A percentile compares a stretch with the other conserved stretches of the same genome.
phyloP scores from a whole-genome alignment of 2,888 invertebrate genomes.

The Acleris cristana region DNA sequence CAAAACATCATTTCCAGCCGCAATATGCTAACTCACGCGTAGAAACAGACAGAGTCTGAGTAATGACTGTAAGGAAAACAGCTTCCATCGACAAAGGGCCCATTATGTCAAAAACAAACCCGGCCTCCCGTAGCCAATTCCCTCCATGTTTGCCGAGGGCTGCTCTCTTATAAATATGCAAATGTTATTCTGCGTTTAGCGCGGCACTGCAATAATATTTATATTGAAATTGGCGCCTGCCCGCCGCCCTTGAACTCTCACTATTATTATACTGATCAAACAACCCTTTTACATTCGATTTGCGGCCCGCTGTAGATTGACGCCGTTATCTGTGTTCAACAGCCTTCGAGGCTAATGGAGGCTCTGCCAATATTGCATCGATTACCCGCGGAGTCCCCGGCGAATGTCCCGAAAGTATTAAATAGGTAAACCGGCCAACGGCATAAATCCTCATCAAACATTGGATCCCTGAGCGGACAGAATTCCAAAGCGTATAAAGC shows the following conservation, averaged over 20 bases:
- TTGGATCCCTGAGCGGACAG: slow-evolving; percentile 34
- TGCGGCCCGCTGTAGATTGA: slow-evolving; percentile 49
- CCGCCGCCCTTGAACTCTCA: slow-evolving; percentile 70
- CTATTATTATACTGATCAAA: slow-evolving; percentile 71
- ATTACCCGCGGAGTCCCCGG: slow-evolving; percentile 25
- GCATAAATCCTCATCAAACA: slow-evolving; percentile 38
- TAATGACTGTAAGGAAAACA: slow-evolving; percentile 63
- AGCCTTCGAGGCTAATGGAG: slow-evolving; percentile 53
- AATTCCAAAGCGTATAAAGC: slow-evolving; percentile 34
- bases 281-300: slow-evolving; percentile 67
- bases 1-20: slow-evolving; percentile 42
- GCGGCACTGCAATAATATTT: slow-evolving; percentile 78
- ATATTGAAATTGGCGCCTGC: slow-evolving; percentile 72
- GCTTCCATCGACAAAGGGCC: slow-evolving; percentile 66
- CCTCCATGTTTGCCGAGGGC: slow-evolving; percentile 76
- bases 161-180: slow-evolving; percentile 81
- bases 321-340: slow-evolving; percentile 60
- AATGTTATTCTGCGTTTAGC: slow-evolving; percentile 78
- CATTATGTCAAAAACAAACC: slow-evolving; percentile 78
- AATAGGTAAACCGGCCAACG: slow-evolving; percentile 32
- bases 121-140: slow-evolving; percentile 64
- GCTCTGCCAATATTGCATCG: slow-evolving; percentile 35
- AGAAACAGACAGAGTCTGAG: slow-evolving; percentile 49
- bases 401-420: slow-evolving; percentile 37
- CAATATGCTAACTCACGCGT: slow-evolving; percentile 63